Evolutionary conservation across 2,113 vertebrate species (phyloP), one percentile per base, ranked within the genome.

Genomic region (Neofelis nebulosa): DNA sequence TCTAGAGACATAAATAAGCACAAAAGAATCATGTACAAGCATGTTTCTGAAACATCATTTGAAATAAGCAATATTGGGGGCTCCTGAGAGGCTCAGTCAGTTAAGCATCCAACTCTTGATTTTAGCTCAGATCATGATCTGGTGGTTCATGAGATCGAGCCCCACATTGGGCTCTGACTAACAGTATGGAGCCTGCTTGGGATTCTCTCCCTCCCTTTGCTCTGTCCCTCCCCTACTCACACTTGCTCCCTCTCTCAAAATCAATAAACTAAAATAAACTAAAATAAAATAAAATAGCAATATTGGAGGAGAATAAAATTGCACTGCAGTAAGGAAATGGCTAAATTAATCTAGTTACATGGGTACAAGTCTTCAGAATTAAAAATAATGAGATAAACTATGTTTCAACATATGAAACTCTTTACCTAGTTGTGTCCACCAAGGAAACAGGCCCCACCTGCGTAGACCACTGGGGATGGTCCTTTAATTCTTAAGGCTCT

Each of bases 391-490:
- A 89, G 25, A 29, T 36, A 13, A 31, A 68, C 48, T 16, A 13
- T 16, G 11, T 21, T 8, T 55, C 33, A 80, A 69, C 68, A 91
- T 33, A 16, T 36, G 19, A 73, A 48, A 11, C 19, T 31, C 19
- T 50, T 82, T 52, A 68, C 8, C 48, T 27, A 50, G 7, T 23
- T 81, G 21, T 52, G 0, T 7, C 14, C 14, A 1, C 23, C 21
- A 48, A 8, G 19, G 38, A 45, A 92, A 31, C 8, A 16, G 36
- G 3, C 1, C 5, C 1, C 3, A 9, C 2, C 1, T 69, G 31
- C 25, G 16, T 12, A 55, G 36, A 3, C 9, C 6, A 45, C 29
- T 1, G 21, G 8, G 4, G 29, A 69, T 45, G 14, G 7, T 71
- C 31, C 21, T 73, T 61, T 8, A 38, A 15, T 7, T 38, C 19